Percentiles rank a stretch among this genome's conserved stretches.
Conservation (phyloP, 2,888 invertebrate genomes). For the Pecten maximus region DNA sequence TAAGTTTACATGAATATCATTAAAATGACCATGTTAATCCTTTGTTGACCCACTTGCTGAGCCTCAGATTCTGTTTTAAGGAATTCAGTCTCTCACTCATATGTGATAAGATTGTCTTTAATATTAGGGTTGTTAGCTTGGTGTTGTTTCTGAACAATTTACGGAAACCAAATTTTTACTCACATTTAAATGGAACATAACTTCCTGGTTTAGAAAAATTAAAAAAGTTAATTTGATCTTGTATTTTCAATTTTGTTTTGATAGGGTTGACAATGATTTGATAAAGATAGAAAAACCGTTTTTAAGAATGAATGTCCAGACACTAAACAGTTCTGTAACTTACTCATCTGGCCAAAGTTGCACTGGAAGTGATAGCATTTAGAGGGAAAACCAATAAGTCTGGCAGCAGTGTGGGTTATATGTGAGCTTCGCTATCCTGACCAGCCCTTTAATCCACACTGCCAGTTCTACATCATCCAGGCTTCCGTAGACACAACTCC, state of each 20-base stretch:
- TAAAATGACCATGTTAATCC: background rate
- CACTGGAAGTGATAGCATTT: background rate
- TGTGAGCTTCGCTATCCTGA: slow-evolving; percentile 4
- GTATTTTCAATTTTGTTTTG: background rate
- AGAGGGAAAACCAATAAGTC: background rate
- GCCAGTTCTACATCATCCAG: background rate
- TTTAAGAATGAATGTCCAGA: too few species aligned
- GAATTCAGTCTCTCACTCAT: background rate
- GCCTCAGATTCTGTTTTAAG: background rate
- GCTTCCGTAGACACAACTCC: background rate
- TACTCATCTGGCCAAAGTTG: background rate
- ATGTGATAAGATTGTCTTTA: background rate
- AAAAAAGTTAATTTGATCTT: background rate
- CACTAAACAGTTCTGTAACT: background rate
- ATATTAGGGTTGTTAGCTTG: too few species aligned
- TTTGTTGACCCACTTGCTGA: background rate
- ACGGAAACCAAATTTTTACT: background rate
- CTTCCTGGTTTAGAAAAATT: background rate
- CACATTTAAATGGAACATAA: background rate
- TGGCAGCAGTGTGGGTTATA: background rate
- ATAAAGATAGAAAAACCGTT: too few species aligned
- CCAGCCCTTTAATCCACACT: background rate
- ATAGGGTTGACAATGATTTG: background rate
- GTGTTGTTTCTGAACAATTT: background rate
- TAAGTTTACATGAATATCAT: background rate